phyloP scores from a whole-genome alignment of 2,113 vertebrate species.

The Etheostoma spectabile region DNA sequence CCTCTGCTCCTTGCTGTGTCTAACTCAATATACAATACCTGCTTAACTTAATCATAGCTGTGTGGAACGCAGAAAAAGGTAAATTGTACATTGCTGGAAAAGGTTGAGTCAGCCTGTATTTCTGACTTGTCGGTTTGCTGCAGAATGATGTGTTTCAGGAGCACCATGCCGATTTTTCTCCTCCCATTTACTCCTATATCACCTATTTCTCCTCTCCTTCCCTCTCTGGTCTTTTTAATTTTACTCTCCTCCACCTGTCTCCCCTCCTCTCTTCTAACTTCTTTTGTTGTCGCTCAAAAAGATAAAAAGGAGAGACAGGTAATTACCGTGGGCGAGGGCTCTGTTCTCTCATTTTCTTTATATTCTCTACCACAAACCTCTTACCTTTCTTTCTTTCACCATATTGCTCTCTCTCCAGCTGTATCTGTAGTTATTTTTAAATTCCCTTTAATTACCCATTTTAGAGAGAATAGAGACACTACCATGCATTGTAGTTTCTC shows the following conservation, averaged over 20 bases:
- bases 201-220: background rate
- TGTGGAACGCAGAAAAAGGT: background rate
- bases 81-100: constrained; percentile 24
- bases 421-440: constrained; percentile 54
- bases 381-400: constrained; percentile 15
- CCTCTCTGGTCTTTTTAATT: background rate
- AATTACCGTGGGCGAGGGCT: constrained; percentile 47
- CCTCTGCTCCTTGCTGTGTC: background rate
- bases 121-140: constrained; percentile 46
- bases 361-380: constrained; percentile 35
- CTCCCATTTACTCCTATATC: too few species aligned
- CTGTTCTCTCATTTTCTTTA: constrained; percentile 46
- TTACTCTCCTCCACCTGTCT: background rate
- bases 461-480: constrained; percentile 17
- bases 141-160: constrained; percentile 54
- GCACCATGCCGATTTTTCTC: constrained; percentile 16
- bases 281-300: constrained; percentile 42
- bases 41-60: constrained; percentile 31
- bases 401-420: background rate
- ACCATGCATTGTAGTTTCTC: constrained; percentile 2
- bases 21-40: constrained; percentile 12
- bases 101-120: constrained; percentile 48
- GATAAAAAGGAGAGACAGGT: constrained; percentile 42
- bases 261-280: constrained; percentile 9
- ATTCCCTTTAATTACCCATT: constrained; percentile 36